Evolutionary conservation across 2,888 invertebrate genomes (phyloP).

Genomic region (Hirtodrosophila confusa): DNA sequence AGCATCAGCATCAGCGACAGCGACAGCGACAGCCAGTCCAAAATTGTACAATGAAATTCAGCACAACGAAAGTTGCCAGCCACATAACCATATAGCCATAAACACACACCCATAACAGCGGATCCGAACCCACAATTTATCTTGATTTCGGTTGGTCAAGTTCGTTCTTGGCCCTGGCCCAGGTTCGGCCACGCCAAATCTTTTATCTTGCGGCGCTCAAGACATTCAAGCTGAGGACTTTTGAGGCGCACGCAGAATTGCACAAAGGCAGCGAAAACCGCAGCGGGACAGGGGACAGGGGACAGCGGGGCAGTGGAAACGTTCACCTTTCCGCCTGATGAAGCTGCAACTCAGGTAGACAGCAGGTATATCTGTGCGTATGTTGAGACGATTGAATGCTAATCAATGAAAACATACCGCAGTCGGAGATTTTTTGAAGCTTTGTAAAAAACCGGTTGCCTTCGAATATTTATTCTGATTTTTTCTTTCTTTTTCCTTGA

Average conservation of each 20-base stretch:
- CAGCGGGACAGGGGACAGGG: slow-evolving; percentile 7
- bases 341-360: slow-evolving; percentile 60
- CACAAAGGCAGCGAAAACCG: slow-evolving; percentile 50
- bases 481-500: slow-evolving; percentile 27
- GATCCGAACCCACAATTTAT: slow-evolving; percentile 69
- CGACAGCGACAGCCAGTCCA: slow-evolving; percentile 21
- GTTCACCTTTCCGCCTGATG: slow-evolving; percentile 49
- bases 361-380: neutral
- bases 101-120: slow-evolving; percentile 27
- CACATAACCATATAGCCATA: slow-evolving; percentile 37
- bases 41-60: slow-evolving; percentile 73
- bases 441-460: slow-evolving; percentile 36
- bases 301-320: slow-evolving; percentile 9
- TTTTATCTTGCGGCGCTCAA: slow-evolving; percentile 18
- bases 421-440: slow-evolving; percentile 13
- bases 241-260: slow-evolving; percentile 47
- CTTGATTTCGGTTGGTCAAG: slow-evolving; percentile 56
- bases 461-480: slow-evolving; percentile 17
- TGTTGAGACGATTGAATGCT: slow-evolving; percentile 55
- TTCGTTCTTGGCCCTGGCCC: slow-evolving; percentile 49
- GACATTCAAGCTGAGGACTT: slow-evolving; percentile 10
- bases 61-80: slow-evolving; percentile 74
- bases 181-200: slow-evolving; percentile 28
- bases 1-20: neutral
- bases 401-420: slow-evolving; percentile 70